phyloP scores from a whole-genome alignment of 2,888 invertebrate species.

The Noctua janthe region DNA sequence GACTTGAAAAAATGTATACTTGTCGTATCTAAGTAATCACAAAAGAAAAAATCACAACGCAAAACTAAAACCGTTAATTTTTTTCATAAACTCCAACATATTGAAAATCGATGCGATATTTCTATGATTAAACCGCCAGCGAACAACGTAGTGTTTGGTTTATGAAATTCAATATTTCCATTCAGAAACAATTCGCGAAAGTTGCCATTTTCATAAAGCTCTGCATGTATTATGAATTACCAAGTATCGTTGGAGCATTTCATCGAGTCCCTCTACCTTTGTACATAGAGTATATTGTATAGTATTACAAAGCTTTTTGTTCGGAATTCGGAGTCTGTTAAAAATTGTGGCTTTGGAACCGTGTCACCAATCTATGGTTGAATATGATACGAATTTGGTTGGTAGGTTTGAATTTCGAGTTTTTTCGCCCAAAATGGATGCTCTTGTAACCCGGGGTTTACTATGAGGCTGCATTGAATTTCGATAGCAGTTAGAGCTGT shows the following conservation, averaged over 20 bases:
- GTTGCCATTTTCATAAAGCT: conserved; percentile 66
- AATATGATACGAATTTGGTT: conserved; percentile 16
- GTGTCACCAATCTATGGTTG: background rate
- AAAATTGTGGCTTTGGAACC: conserved; percentile 33
- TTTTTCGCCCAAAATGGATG: conserved; percentile 31
- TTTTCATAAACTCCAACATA: conserved; percentile 7
- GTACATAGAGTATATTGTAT: conserved; percentile 31
- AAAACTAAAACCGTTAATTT: conserved; percentile 1
- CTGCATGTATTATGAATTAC: conserved; percentile 60
- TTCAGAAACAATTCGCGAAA: conserved; percentile 64
- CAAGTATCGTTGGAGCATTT: conserved; percentile 55
- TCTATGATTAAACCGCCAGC: conserved; percentile 36
- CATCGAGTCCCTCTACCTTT: conserved; percentile 30
- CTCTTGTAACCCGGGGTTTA: conserved; percentile 22
- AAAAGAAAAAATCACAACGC: background rate
- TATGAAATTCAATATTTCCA: conserved; percentile 68
- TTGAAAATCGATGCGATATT: conserved; percentile 46
- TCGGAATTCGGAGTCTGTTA: conserved; percentile 30
- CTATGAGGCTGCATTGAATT: conserved; percentile 31
- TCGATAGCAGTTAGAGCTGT: conserved; percentile 32
- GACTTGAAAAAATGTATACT: too few relatives aligned
- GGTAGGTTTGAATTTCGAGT: conserved; percentile 4
- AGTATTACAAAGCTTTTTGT: conserved; percentile 43
- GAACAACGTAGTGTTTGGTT: conserved; percentile 54
- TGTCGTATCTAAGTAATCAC: too few relatives aligned